These are phyloP conservation scores for Pemphigus obesinymphae DNA, from an alignment of 1,140 invertebrate species.

Conservation along the genomic window DNA sequence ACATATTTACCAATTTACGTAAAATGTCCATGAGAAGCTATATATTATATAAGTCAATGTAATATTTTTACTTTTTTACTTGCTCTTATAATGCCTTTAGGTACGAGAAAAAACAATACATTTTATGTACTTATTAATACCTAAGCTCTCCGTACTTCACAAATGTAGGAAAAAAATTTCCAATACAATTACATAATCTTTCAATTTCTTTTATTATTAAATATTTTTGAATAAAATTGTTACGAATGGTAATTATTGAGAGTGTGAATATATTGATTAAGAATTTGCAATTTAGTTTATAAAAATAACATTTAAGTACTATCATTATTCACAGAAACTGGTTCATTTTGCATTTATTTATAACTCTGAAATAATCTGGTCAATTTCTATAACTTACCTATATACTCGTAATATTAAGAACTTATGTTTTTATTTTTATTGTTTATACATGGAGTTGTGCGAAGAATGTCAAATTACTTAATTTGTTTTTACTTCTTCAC, in stretches of 20 bases:
- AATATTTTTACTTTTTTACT: constrained; percentile 37
- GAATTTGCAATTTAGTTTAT: background rate
- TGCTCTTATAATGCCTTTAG: background rate
- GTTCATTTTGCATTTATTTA: constrained; percentile 22
- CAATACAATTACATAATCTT: background rate
- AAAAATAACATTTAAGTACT: background rate
- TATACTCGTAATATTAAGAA: constrained; percentile 20
- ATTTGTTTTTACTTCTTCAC: background rate
- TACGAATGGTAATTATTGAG: background rate
- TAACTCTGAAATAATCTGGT: background rate
- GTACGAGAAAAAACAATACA: constrained; percentile 2
- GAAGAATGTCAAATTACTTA: background rate
- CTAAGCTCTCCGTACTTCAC: background rate
- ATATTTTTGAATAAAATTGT: constrained; percentile 13
- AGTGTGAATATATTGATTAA: background rate
- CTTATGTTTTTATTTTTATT: background rate
- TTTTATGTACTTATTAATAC: background rate
- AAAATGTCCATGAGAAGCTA: constrained; percentile 6
- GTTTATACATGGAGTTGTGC: background rate
- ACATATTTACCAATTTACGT: background rate
- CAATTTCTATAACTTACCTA: constrained; percentile 21
- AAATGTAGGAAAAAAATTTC: background rate
- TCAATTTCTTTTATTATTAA: background rate
- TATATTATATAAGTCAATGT: constrained; percentile 19
- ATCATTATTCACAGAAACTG: constrained; percentile 9